Percentiles rank a stretch among this genome's conserved stretches.
These are phyloP conservation scores for Andrena hattorfiana DNA, from an alignment of 2,888 invertebrate genomes.

Conservation along the genomic window DNA sequence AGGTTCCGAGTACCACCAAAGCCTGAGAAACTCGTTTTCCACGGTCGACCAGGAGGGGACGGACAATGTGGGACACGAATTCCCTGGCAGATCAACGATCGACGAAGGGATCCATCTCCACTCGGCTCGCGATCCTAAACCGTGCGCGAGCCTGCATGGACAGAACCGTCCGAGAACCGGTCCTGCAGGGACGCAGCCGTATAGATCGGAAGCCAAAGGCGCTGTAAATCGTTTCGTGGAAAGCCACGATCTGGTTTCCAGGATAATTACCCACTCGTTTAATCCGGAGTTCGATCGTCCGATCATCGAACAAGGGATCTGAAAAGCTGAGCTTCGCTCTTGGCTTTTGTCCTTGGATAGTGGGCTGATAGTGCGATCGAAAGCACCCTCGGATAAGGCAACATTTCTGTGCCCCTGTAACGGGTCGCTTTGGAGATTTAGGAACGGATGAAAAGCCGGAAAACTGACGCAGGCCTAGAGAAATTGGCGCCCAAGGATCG, in stretches of 20 bases:
- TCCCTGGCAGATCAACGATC: constrained; percentile 25
- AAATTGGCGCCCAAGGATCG: too few species aligned
- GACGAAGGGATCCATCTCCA: constrained; percentile 19
- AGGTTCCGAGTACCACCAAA: neutral
- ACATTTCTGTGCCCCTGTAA: too few species aligned
- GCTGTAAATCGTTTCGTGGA: constrained; percentile 46
- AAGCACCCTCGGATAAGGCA: too few species aligned
- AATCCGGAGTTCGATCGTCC: neutral
- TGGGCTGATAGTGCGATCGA: neutral
- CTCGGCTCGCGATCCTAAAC: constrained; percentile 12
- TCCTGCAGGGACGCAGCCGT: constrained; percentile 62
- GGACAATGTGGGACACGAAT: constrained; percentile 51
- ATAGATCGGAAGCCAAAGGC: constrained; percentile 44
- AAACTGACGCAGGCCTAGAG: too few species aligned
- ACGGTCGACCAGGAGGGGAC: neutral
- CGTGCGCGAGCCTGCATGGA: neutral
- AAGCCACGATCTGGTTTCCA: constrained; percentile 35
- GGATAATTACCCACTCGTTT: constrained; percentile 1
- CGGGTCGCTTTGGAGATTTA: too few species aligned
- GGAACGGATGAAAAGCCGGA: too few species aligned
- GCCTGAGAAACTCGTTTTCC: constrained; percentile 20
- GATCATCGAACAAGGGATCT: neutral
- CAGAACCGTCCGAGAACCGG: constrained; percentile 63
- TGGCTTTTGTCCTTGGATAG: neutral
- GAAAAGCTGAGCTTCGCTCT: neutral